These are phyloP conservation scores for Myxocyprinus asiaticus DNA, from an alignment of 2,113 vertebrate genomes.

Conservation along the genomic window DNA sequence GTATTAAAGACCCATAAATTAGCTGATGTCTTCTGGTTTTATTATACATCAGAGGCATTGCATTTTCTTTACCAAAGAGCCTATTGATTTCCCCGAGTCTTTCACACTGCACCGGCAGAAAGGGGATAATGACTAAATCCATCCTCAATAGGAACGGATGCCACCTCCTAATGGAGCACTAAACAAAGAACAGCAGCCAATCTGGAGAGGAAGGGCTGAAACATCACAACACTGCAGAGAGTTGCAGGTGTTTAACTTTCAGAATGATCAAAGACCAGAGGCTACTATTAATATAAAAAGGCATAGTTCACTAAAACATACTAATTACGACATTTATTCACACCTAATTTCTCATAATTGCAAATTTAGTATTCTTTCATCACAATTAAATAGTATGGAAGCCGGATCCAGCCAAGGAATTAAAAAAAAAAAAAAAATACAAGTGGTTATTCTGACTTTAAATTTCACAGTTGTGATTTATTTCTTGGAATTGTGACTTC, in stretches of 20 bases:
- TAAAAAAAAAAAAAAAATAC: too few relatives aligned
- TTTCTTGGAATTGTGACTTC: too few relatives aligned
- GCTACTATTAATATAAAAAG: too few relatives aligned
- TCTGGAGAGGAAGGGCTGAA: constrained; percentile 26
- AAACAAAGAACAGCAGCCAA: constrained; percentile 36
- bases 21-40: constrained; percentile 13
- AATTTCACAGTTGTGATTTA: too few relatives aligned
- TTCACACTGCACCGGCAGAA: constrained; percentile 22
- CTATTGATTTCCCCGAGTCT: constrained; percentile 35
- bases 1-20: not conserved
- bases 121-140: constrained; percentile 41
- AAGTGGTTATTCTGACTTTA: too few relatives aligned
- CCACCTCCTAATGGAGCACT: constrained; percentile 15
- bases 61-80: constrained; percentile 23
- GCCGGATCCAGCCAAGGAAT: too few relatives aligned
- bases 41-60: constrained; percentile 25
- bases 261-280: not conserved
- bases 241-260: not conserved
- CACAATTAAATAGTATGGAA: too few relatives aligned
- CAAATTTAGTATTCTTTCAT: too few relatives aligned
- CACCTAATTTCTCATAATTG: too few relatives aligned
- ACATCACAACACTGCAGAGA: not conserved
- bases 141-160: constrained; percentile 29
- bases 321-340: too few relatives aligned
- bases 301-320: too few relatives aligned